These are phyloP conservation scores for Phymatocera aterrima DNA, from an alignment of 2,888 invertebrate genomes.

Conservation along the genomic window DNA sequence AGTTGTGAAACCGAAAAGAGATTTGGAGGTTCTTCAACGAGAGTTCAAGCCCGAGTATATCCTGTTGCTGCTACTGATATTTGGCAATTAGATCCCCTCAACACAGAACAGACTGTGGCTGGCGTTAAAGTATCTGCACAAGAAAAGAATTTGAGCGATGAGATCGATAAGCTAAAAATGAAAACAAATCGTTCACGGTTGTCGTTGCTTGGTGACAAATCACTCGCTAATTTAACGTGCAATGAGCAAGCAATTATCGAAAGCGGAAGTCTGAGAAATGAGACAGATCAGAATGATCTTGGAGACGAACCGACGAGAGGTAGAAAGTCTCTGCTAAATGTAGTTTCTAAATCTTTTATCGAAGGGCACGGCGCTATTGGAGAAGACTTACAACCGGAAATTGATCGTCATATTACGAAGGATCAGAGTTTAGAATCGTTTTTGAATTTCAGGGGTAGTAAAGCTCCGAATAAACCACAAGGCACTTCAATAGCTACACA, in stretches of 20 bases:
- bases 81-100: not conserved
- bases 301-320: not conserved
- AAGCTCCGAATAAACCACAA: not conserved
- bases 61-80: not conserved
- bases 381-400: not conserved
- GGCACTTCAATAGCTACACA: not conserved
- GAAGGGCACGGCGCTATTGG: not conserved
- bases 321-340: not conserved
- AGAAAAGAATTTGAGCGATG: no score
- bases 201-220: conserved; percentile 4
- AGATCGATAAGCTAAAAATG: not conserved
- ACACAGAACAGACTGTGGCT: not conserved
- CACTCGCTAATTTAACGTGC: not conserved
- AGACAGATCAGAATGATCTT: not conserved
- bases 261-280: not conserved
- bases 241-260: not conserved
- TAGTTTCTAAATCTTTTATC: not conserved
- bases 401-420: not conserved
- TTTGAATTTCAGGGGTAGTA: not conserved
- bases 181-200: not conserved
- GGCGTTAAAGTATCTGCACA: no score
- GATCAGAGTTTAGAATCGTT: not conserved
- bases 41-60: not conserved
- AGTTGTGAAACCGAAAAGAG: not conserved
- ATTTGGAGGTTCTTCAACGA: not conserved